These are phyloP conservation scores for Steatocranus sp. DNA, from an alignment of 2,797 vertebrate species.

Conservation along the genomic window DNA sequence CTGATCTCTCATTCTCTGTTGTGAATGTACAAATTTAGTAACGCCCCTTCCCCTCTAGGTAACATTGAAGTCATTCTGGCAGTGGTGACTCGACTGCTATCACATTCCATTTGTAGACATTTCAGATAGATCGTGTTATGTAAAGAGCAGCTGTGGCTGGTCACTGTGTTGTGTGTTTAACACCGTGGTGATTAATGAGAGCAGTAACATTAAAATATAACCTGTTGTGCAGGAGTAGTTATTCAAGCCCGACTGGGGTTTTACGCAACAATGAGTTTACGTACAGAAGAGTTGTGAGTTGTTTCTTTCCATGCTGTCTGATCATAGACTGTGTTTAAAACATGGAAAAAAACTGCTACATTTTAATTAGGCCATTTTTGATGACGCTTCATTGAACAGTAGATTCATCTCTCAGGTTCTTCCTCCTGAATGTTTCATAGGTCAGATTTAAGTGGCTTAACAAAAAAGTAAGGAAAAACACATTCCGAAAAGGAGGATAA, in stretches of 20 bases:
- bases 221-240: neutral
- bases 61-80: neutral
- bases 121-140: neutral
- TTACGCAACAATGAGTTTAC: neutral
- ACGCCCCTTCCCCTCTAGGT: neutral
- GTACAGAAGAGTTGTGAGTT: neutral
- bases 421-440: neutral
- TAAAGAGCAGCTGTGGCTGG: neutral
- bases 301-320: neutral
- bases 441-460: neutral
- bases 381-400: neutral
- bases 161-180: neutral
- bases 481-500: neutral
- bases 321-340: neutral
- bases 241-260: neutral
- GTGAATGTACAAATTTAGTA: neutral
- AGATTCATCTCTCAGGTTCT: neutral
- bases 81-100: neutral
- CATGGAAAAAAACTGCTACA: accelerated
- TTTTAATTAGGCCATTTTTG: neutral
- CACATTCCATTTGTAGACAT: neutral
- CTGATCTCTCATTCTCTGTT: neutral
- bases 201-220: neutral
- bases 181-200: neutral
- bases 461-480: neutral